Percentiles rank a stretch among this genome's conserved stretches.
Conservation (phyloP, 2,888 invertebrate species). For the Calameuta filiformis region DNA sequence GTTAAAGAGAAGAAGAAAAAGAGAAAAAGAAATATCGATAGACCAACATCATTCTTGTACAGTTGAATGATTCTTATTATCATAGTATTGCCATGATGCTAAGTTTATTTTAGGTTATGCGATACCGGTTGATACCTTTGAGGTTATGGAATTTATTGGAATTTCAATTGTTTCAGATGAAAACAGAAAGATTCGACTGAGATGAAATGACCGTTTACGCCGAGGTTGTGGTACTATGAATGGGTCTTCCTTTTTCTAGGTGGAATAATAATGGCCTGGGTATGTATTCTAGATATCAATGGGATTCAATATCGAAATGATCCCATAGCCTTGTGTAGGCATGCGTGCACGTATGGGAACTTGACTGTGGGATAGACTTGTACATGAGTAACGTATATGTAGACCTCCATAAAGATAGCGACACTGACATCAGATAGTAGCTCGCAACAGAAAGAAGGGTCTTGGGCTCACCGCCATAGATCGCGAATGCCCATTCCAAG, state of each 20-base stretch:
- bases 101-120: not conserved
- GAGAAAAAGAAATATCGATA: conserved; percentile 13
- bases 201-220: not conserved
- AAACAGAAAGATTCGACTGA: not conserved
- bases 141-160: not conserved
- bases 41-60: not conserved
- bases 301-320: conserved; percentile 51
- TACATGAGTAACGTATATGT: not conserved
- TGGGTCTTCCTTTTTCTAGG: not conserved
- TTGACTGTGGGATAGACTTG: not conserved
- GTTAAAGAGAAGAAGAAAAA: conserved; percentile 15
- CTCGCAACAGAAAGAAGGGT: not conserved
- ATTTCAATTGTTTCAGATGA: not conserved
- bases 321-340: conserved; percentile 47
- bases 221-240: not conserved
- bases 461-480: not conserved
- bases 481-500: not conserved
- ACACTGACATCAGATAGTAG: conserved; percentile 37
- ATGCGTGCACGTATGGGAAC: conserved; percentile 30
- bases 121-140: not conserved
- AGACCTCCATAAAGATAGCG: conserved; percentile 52
- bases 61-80: not conserved
- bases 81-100: not conserved
- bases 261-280: not conserved
- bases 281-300: not conserved